These are phyloP conservation scores for Danio jaintianensis DNA, from an alignment of 2,797 vertebrate genomes.

Conservation along the genomic window DNA sequence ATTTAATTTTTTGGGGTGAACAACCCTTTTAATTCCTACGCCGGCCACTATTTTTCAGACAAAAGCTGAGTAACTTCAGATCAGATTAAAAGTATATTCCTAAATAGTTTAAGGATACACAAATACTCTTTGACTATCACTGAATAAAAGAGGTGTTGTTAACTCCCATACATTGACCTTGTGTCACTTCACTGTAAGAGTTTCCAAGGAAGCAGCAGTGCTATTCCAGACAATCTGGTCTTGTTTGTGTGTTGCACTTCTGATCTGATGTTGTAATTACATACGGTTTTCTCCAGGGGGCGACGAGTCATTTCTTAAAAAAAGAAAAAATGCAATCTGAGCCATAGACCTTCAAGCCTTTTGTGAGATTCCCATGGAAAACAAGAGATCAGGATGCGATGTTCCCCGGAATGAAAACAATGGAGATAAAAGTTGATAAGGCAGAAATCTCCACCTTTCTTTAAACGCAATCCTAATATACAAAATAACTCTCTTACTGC, in stretches of 20 bases:
- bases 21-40: background rate
- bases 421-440: slow-evolving; percentile 29
- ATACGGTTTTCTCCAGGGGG: slow-evolving; percentile 29
- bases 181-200: slow-evolving; percentile 16
- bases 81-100: background rate
- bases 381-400: slow-evolving; percentile 34
- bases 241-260: background rate
- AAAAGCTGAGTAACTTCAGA: background rate
- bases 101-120: background rate
- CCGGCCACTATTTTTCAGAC: background rate
- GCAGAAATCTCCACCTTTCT: slow-evolving; percentile 4
- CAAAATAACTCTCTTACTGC: background rate
- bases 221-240: slow-evolving; percentile 17
- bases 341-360: slow-evolving; percentile 6
- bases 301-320: background rate
- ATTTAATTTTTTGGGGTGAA: too few species aligned
- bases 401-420: slow-evolving; percentile 37
- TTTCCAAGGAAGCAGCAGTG: slow-evolving; percentile 11
- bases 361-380: slow-evolving; percentile 36
- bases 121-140: background rate
- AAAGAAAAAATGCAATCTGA: slow-evolving; percentile 31
- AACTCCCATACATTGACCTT: background rate
- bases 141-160: background rate
- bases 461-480: background rate
- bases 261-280: slow-evolving; percentile 6